Evolutionary conservation across 2,797 vertebrate genomes (phyloP).

Genomic region (Cynopterus sphinx): DNA sequence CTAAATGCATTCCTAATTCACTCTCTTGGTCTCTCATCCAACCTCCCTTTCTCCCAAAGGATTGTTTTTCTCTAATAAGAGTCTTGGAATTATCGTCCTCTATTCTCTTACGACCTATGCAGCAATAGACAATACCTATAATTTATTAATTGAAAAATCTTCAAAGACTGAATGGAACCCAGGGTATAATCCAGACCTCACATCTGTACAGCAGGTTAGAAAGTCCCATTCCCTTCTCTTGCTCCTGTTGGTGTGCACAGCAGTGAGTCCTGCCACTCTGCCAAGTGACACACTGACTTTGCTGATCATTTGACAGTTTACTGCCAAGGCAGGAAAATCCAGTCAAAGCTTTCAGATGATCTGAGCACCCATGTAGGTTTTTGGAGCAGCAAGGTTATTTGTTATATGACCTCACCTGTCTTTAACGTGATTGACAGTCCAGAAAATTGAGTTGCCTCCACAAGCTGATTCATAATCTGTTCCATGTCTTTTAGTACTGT

Average conservation of each 20-base stretch:
- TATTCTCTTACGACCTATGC: constrained; percentile 21
- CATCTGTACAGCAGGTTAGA: background rate
- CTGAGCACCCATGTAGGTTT: background rate
- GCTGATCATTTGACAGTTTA: constrained; percentile 34
- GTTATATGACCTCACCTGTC: constrained; percentile 30
- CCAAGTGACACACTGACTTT: constrained; percentile 19
- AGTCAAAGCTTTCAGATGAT: constrained; percentile 46
- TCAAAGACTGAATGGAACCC: constrained; percentile 8
- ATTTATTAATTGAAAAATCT: constrained; percentile 53
- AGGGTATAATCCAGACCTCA: background rate
- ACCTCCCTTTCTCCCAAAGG: constrained; percentile 22
- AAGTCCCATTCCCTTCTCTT: background rate
- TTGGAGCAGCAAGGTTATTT: background rate
- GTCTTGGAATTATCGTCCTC: constrained; percentile 39
- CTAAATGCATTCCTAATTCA: constrained; percentile 45
- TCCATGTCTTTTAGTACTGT: background rate
- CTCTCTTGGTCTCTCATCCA: background rate
- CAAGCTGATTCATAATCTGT: constrained; percentile 15
- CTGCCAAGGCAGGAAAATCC: constrained; percentile 31
- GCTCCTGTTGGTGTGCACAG: background rate
- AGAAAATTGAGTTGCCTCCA: constrained; percentile 43
- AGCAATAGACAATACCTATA: constrained; percentile 41
- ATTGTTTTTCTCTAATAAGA: constrained; percentile 44
- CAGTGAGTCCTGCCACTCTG: background rate
- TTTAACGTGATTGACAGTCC: constrained; percentile 48